phyloP scores from a whole-genome alignment of 2,888 invertebrate species.

The Oscheius sp. region DNA sequence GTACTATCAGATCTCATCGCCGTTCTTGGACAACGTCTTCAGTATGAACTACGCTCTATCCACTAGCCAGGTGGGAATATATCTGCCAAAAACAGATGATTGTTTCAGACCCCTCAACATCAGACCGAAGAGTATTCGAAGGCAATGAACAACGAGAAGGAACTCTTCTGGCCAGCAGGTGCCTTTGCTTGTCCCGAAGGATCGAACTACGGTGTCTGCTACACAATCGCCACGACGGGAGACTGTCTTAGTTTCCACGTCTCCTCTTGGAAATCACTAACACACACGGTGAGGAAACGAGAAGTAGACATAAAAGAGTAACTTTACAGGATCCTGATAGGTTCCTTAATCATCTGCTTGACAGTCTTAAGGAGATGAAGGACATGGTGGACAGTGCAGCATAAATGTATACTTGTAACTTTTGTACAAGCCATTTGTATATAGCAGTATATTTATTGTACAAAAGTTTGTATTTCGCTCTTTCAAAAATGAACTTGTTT shows the following conservation, averaged over 20 bases:
- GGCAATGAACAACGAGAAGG: slow-evolving; percentile 55
- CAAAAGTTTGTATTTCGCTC: neutral
- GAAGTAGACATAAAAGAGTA: neutral
- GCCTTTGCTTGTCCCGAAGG: slow-evolving; percentile 67
- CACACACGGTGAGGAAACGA: slow-evolving; percentile 44
- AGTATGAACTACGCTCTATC: slow-evolving; percentile 97
- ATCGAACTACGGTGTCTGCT: slow-evolving; percentile 66
- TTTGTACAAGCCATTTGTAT: neutral
- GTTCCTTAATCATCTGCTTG: slow-evolving; percentile 50
- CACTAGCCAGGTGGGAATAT: slow-evolving; percentile 78
- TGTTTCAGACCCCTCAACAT: slow-evolving; percentile 64
- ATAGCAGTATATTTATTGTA: slow-evolving; percentile 4
- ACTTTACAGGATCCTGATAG: slow-evolving; percentile 48
- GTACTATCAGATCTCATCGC: slow-evolving; percentile 84
- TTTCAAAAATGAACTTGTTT: neutral
- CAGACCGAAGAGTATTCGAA: slow-evolving; percentile 60
- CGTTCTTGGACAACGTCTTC: slow-evolving; percentile 83
- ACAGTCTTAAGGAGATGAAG: slow-evolving; percentile 56
- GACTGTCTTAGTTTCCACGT: slow-evolving; percentile 64
- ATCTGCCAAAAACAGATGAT: too few relatives aligned
- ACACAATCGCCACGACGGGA: slow-evolving; percentile 64
- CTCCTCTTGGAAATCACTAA: slow-evolving; percentile 57
- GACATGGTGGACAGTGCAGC: slow-evolving; percentile 54
- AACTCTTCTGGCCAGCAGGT: slow-evolving; percentile 68
- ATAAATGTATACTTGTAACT: slow-evolving; percentile 15